phyloP scores from a whole-genome alignment of 2,888 invertebrate species.

The Apotomis turbidana region DNA sequence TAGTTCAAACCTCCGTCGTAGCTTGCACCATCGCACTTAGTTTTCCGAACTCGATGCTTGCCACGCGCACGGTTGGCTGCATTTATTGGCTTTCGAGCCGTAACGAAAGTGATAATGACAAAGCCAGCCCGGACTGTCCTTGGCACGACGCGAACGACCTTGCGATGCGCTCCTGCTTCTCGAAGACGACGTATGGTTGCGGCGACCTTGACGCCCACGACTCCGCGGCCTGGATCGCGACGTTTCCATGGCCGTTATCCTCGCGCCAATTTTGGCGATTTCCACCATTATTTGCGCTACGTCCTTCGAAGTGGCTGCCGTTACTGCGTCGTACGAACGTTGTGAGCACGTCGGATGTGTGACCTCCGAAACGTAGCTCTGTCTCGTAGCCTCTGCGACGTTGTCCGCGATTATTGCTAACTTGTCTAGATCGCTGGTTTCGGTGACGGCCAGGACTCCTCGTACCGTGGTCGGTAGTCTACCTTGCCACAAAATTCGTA shows the following conservation, averaged over 20 bases:
- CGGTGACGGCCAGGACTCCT: constrained; percentile 1
- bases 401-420: neutral
- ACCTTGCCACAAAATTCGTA: constrained; percentile 11
- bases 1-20: neutral
- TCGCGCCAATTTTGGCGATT: no score
- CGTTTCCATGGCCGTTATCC: no score
- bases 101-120: no score
- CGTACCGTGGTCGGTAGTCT: neutral
- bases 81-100: neutral
- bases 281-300: neutral
- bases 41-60: constrained; percentile 1
- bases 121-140: no score
- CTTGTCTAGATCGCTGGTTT: constrained; percentile 5
- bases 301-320: no score
- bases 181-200: no score
- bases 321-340: no score
- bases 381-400: neutral
- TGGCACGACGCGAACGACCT: no score
- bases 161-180: no score
- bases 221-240: no score
- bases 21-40: neutral
- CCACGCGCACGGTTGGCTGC: constrained; percentile 1
- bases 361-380: constrained; percentile 6
- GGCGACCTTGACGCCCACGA: no score
- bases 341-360: neutral